Percentiles rank a stretch among this genome's conserved stretches.
Conservation (phyloP, 2,888 invertebrate species). For the Didymodactylos carnosus region DNA sequence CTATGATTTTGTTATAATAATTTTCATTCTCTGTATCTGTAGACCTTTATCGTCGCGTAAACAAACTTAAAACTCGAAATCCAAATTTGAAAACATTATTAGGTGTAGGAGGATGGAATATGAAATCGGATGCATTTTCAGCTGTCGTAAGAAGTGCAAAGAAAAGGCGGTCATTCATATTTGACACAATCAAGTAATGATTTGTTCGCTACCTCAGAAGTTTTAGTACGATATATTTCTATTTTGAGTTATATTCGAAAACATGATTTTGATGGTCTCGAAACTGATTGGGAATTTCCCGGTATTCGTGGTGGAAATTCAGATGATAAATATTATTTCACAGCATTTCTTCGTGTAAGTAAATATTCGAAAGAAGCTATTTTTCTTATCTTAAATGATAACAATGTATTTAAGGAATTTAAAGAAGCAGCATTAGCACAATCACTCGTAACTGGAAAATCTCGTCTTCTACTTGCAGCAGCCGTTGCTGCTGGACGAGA, state of each 20-base stretch:
- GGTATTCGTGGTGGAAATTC: slow-evolving; percentile 2
- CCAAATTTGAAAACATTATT: slow-evolving; percentile 22
- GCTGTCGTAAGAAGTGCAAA: not conserved
- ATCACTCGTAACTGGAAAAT: not conserved
- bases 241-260: slow-evolving; percentile 2
- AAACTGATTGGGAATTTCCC: slow-evolving; percentile 13
- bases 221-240: not conserved
- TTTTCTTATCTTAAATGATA: not conserved
- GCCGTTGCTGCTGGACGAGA: slow-evolving; percentile 4
- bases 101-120: slow-evolving; percentile 25
- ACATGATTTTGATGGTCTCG: slow-evolving; percentile 11
- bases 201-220: not conserved
- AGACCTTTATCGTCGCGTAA: slow-evolving; percentile 8
- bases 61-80: slow-evolving; percentile 9
- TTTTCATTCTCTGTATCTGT: not conserved
- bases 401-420: not conserved
- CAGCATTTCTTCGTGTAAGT: not conserved
- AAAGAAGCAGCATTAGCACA: not conserved
- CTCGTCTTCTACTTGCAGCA: slow-evolving; percentile 1
- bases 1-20: not conserved
- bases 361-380: not conserved
- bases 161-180: not conserved
- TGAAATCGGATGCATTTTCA: not conserved
- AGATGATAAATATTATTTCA: slow-evolving; percentile 7
- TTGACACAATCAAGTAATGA: not conserved